These are phyloP conservation scores for Nephrotoma guestfalica DNA, from an alignment of 2,888 invertebrate species.

Conservation along the genomic window DNA sequence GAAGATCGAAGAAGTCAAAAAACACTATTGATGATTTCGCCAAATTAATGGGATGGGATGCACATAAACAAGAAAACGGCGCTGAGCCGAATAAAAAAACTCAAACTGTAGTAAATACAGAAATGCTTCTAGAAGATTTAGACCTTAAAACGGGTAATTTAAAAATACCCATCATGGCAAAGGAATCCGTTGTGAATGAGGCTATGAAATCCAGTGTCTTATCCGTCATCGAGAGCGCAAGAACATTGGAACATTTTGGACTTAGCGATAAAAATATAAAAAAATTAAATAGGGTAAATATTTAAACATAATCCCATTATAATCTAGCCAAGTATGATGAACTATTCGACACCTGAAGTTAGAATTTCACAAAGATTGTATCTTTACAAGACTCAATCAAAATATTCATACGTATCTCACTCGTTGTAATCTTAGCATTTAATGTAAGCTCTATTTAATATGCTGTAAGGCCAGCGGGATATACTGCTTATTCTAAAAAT, in stretches of 20 bases:
- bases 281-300: conserved; percentile 21
- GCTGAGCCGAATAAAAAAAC: neutral
- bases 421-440: conserved; percentile 33
- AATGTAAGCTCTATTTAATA: conserved; percentile 17
- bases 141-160: conserved; percentile 11
- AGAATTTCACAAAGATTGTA: conserved; percentile 13
- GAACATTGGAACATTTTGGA: conserved; percentile 14
- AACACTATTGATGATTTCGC: conserved; percentile 16
- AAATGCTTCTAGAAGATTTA: neutral
- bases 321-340: conserved; percentile 22
- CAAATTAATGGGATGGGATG: conserved; percentile 16
- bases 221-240: conserved; percentile 45
- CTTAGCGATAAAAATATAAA: neutral
- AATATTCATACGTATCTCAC: conserved; percentile 18
- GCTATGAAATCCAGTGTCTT: conserved; percentile 44
- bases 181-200: conserved; percentile 16
- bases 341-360: conserved; percentile 30
- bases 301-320: neutral
- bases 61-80: conserved; percentile 38
- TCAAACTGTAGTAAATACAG: conserved; percentile 9
- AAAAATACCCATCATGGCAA: conserved; percentile 11
- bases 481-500: conserved; percentile 10
- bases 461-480: conserved; percentile 33
- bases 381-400: conserved; percentile 20
- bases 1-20: conserved; percentile 12